Evolutionary conservation across 2,113 vertebrate species (phyloP).

Genomic region (Montifringilla adamsi): DNA sequence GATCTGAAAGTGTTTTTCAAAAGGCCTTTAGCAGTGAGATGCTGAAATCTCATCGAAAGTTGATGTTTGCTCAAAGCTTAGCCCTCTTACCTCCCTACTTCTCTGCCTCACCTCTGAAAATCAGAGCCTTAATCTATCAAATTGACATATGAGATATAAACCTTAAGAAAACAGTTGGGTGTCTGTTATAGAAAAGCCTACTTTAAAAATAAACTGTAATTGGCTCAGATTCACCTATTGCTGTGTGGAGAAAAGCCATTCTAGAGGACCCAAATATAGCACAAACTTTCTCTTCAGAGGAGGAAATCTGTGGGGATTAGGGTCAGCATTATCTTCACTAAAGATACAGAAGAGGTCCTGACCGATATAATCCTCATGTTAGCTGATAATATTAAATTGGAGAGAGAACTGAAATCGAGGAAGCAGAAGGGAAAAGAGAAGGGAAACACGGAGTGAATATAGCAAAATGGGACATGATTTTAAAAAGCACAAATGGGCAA

Average conservation of each 20-base stretch:
- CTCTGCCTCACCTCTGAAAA: not conserved
- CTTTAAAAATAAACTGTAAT: constrained; percentile 8
- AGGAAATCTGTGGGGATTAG: constrained; percentile 2
- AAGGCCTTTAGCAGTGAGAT: not conserved
- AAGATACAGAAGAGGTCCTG: not conserved
- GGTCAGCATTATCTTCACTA: not conserved
- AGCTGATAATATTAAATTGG: not conserved
- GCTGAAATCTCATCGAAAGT: not conserved
- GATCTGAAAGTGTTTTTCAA: not conserved
- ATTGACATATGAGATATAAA: not conserved
- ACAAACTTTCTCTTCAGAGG: not conserved
- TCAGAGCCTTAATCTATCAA: not conserved
- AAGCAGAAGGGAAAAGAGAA: not conserved
- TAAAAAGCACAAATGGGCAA: not conserved
- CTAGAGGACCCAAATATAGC: not conserved
- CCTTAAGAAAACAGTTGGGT: not conserved
- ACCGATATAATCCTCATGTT: not conserved
- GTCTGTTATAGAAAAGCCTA: not conserved
- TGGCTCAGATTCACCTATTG: not conserved
- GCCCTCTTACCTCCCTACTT: not conserved
- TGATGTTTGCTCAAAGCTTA: constrained; percentile 2
- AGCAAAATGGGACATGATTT: not conserved
- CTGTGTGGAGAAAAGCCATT: not conserved
- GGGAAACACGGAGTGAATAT: not conserved
- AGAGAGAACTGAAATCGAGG: not conserved